A percentile compares a stretch with the other conserved stretches of the same genome.
Conservation (phyloP, 2,797 vertebrate genomes). For the Enteromius mattozi region DNA sequence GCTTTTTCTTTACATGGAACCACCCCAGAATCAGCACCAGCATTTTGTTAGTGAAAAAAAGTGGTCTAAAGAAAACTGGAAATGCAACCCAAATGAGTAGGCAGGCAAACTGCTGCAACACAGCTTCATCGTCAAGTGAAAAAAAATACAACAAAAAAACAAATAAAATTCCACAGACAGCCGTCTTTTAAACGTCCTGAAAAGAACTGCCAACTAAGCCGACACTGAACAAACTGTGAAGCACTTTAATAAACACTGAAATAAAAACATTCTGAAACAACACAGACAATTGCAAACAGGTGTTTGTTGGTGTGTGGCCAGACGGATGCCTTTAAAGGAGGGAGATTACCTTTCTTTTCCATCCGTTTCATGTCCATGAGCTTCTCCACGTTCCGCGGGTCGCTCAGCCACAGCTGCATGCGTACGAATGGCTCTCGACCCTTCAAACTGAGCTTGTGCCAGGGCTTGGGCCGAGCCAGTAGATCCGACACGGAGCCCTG, state of each 20-base stretch:
- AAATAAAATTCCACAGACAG: conserved; percentile 8
- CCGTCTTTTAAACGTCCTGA: neutral
- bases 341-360: conserved; percentile 94
- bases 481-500: conserved; percentile 99
- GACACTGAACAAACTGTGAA: conserved; percentile 31
- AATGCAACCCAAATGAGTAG: neutral
- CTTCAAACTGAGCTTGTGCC: conserved; percentile 99
- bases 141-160: neutral
- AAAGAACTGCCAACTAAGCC: conserved; percentile 9
- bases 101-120: neutral
- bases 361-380: conserved; percentile 99
- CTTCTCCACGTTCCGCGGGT: conserved; percentile 97
- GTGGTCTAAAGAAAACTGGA: neutral
- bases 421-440: conserved; percentile 97
- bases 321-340: neutral
- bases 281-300: conserved; percentile 21
- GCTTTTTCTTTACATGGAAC: neutral
- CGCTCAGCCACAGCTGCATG: conserved; percentile 98
- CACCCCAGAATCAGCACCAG: neutral
- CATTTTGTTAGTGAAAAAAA: neutral
- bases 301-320: neutral
- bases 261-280: conserved; percentile 34
- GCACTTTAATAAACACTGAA: conserved; percentile 25
- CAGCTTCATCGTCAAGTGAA: neutral
- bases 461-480: conserved; percentile 98